A percentile compares a stretch with the other conserved stretches of the same genome.
These are phyloP conservation scores for Pelagia noctiluca DNA, from an alignment of 30 jellyfish, hydroid and myxozoan species.

Conservation along the genomic window DNA sequence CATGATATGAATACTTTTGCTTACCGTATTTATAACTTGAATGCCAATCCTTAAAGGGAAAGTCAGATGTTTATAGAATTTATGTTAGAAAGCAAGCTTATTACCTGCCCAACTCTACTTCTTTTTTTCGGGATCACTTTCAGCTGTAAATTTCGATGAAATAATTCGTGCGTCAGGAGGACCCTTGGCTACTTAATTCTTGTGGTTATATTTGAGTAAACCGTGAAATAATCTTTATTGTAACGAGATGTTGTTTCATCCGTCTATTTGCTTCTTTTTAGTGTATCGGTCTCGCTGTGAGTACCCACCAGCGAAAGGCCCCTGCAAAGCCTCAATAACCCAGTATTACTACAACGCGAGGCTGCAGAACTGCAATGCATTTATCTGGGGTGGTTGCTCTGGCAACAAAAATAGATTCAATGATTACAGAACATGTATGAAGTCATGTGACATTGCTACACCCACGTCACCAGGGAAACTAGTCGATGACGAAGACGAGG, in stretches of 20 bases:
- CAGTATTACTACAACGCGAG: slow-evolving; percentile 86
- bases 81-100: no score
- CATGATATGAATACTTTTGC: no score
- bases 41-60: no score
- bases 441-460: slow-evolving; percentile 41
- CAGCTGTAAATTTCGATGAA: no score
- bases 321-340: slow-evolving; percentile 86
- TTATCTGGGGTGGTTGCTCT: slow-evolving; percentile 96
- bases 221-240: no score
- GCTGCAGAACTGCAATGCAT: slow-evolving; percentile 65
- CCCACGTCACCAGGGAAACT: slow-evolving; percentile 1
- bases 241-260: not conserved
- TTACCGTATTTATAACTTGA: no score
- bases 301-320: slow-evolving; percentile 85
- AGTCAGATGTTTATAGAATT: no score
- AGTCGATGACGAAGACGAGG: slow-evolving; percentile 16
- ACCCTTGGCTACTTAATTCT: no score
- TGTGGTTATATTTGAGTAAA: no score
- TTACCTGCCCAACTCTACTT: no score
- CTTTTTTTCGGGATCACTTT: no score
- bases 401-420: slow-evolving; percentile 85
- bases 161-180: no score
- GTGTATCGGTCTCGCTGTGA: slow-evolving; percentile 83
- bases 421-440: slow-evolving; percentile 65
- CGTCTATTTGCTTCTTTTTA: not conserved